Evolutionary conservation across 2,113 vertebrate genomes (phyloP).

Genomic region (Gopherus evgoodei): DNA sequence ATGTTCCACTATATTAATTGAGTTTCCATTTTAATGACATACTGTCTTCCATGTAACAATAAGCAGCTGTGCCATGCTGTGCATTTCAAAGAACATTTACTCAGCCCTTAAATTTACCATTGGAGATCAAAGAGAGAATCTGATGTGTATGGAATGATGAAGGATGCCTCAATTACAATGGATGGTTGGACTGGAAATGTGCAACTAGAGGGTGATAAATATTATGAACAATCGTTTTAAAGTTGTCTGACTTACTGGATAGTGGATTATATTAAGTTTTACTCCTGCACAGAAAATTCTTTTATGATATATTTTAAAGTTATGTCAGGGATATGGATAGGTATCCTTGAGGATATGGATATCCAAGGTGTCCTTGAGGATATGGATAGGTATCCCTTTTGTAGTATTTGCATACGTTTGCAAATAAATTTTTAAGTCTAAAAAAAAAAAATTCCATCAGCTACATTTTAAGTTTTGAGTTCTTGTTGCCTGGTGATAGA

Average conservation of each 20-base stretch:
- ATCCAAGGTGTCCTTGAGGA: background rate
- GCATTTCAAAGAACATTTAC: constrained; percentile 61
- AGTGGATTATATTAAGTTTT: constrained; percentile 49
- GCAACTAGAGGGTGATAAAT: constrained; percentile 30
- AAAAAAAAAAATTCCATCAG: background rate
- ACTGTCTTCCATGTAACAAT: constrained; percentile 58
- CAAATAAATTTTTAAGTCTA: background rate
- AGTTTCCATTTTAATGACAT: constrained; percentile 64
- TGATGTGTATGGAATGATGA: constrained; percentile 22
- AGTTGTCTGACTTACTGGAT: constrained; percentile 12
- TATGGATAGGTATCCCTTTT: background rate
- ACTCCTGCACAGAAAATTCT: background rate
- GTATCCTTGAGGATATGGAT: constrained; percentile 3
- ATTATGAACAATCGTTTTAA: constrained; percentile 5
- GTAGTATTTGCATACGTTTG: background rate
- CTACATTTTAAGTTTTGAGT: background rate
- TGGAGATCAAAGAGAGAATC: constrained; percentile 57
- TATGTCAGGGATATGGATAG: background rate
- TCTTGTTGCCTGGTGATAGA: constrained; percentile 1
- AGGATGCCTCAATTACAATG: constrained; percentile 54
- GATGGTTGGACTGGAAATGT: constrained; percentile 37
- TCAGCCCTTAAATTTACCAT: constrained; percentile 60
- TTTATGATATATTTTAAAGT: background rate
- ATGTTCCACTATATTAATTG: constrained; percentile 57
- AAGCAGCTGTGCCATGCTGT: constrained; percentile 53